Base-by-base conservation (phyloP, 2,888 invertebrate species). In the Sphecodes monilicornis region DNA sequence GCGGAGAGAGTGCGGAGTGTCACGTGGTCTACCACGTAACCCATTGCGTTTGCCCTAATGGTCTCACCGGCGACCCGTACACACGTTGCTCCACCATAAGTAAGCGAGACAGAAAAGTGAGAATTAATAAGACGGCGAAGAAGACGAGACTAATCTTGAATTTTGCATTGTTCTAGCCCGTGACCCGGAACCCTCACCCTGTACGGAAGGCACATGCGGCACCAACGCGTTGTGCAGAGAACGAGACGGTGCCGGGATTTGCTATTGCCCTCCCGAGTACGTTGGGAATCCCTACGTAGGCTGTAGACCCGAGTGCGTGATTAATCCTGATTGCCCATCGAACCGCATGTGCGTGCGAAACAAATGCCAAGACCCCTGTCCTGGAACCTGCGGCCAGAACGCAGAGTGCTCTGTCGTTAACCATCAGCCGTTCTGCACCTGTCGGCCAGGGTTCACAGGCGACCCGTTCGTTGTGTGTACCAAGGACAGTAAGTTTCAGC, bases 381-480 rank as follows among this genome's bases (percentile, higher is more conserved):
- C 96, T 76, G 98, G 97, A 80, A 96, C 97, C 74, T 98, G 98
- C 92, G 98, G 98, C 76, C 95, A 95, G 72, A 97, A 97, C 93
- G 96, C 97, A 26, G 95, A 96, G 89, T 98, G 98, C 92, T 96
- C 97, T 95, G 97, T 97, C 64, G 96, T 97, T 32, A 96, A 97
- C 89, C 98, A 98, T 92, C 95, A 97, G 89, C 97, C 98, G 22
- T 96, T 96, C 89, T 98, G 98, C 93, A 96, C 96, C 78, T 98
- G 98, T 90, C 94, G 95, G 29, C 90, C 95, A 50, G 96, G 96
- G 86, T 97, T 96, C 93, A 95, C 96, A 22, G 97, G 97, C 54
- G 97, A 97, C 95, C 97, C 98, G 36, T 97, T 97, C 95, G 95
- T 77, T 57, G 79, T 77, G 54, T 85, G 85, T 66, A 79, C 72